Evolutionary conservation across 2,113 vertebrate species (phyloP).

Genomic region (Cathartes aura): DNA sequence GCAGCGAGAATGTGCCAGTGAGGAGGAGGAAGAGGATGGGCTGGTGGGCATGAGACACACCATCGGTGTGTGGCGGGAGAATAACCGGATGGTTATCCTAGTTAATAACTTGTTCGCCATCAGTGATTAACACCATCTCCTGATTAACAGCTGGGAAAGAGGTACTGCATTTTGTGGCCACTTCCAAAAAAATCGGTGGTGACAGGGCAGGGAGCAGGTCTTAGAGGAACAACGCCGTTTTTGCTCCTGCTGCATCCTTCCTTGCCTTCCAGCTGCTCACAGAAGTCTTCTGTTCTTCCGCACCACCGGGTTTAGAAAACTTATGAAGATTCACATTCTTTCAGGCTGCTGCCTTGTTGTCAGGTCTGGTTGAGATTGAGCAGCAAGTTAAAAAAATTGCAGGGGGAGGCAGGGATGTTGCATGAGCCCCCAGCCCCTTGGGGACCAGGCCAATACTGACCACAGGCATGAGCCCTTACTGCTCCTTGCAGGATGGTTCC

Average conservation of each 20-base stretch:
- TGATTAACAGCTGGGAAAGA: neutral
- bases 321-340: neutral
- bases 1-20: rapidly evolving
- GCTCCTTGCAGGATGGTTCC: neutral
- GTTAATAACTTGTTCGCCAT: neutral
- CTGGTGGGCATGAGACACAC: neutral
- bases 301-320: neutral
- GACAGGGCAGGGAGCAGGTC: neutral
- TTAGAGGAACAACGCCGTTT: neutral
- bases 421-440: neutral
- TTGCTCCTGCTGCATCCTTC: neutral
- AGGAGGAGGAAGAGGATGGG: neutral
- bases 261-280: neutral
- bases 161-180: neutral
- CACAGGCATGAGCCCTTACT: neutral
- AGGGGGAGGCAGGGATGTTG: neutral
- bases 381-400: rapidly evolving
- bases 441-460: neutral
- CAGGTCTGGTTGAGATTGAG: neutral
- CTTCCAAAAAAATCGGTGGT: neutral
- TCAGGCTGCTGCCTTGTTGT: neutral
- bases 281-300: neutral
- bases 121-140: neutral
- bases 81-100: neutral
- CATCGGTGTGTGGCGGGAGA: rapidly evolving